A percentile compares a stretch with the other conserved stretches of the same genome.
Evolutionary conservation across 2,113 vertebrate species (phyloP).

Genomic region (Noctilio leporinus): DNA sequence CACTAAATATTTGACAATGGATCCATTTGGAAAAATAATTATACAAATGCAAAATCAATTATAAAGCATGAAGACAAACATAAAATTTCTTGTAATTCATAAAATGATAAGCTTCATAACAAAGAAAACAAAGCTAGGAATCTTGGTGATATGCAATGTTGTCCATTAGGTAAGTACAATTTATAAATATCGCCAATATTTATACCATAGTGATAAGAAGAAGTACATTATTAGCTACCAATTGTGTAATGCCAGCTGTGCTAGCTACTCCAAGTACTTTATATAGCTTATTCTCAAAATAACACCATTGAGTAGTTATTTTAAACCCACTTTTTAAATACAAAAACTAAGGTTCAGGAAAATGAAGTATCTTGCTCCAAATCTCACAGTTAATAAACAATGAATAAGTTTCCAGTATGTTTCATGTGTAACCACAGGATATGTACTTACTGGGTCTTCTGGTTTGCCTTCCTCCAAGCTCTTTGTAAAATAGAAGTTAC

Average conservation of each 20-base stretch:
- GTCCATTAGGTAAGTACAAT: background rate
- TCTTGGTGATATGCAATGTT: background rate
- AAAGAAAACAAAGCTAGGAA: background rate
- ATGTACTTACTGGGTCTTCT: background rate
- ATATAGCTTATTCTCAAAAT: background rate
- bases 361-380: background rate
- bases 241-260: background rate
- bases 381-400: constrained; percentile 37
- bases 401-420: background rate
- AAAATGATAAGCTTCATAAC: background rate
- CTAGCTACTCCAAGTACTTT: background rate
- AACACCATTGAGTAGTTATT: background rate
- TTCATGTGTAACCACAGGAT: constrained; percentile 3
- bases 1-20: background rate
- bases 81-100: background rate
- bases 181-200: background rate
- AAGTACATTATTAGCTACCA: background rate
- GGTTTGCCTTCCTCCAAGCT: background rate
- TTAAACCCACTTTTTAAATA: background rate
- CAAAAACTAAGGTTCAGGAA: background rate
- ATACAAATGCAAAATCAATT: background rate
- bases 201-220: background rate
- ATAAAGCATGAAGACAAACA: background rate
- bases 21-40: background rate
- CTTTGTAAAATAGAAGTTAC: constrained; percentile 28